Evolutionary conservation across 2,888 invertebrate genomes (phyloP).

Genomic region (Mesorhabditis belari): DNA sequence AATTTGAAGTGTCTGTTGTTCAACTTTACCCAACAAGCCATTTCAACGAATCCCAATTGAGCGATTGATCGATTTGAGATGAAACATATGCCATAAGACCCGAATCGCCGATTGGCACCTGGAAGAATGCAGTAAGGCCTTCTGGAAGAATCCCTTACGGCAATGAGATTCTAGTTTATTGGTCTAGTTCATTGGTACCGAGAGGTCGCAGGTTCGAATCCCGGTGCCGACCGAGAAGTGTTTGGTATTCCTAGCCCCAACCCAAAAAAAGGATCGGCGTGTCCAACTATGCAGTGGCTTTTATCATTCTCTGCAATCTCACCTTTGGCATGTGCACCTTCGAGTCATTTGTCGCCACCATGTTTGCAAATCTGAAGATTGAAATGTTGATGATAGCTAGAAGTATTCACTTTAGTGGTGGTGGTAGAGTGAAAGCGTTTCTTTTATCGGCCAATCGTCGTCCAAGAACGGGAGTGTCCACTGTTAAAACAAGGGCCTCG

Average conservation of each 20-base stretch:
- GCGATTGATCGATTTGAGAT: constrained; percentile 69
- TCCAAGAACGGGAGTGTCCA: constrained; percentile 64
- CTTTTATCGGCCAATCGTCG: constrained; percentile 72
- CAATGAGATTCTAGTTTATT: too few relatives aligned
- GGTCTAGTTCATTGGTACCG: too few relatives aligned
- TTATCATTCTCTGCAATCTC: neutral
- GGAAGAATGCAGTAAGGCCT: too few relatives aligned
- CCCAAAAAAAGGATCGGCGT: too few relatives aligned
- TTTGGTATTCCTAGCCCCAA: too few relatives aligned
- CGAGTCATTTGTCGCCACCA: constrained; percentile 54
- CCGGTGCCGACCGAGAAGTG: too few relatives aligned
- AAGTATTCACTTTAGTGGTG: constrained; percentile 61
- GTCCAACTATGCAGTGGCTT: too few relatives aligned
- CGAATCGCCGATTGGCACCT: constrained; percentile 60
- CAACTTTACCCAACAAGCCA: constrained; percentile 60
- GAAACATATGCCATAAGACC: constrained; percentile 73
- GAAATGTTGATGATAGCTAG: neutral
- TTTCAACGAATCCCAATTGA: constrained; percentile 78
- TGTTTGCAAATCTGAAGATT: constrained; percentile 24
- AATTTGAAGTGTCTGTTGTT: neutral
- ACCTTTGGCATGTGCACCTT: constrained; percentile 57
- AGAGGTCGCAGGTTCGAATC: too few relatives aligned
- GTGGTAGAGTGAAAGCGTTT: constrained; percentile 76
- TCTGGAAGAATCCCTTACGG: too few relatives aligned
- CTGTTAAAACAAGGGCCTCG: constrained; percentile 44